Evolutionary conservation across 2,888 invertebrate genomes (phyloP).

Genomic region (Endotricha flammealis): DNA sequence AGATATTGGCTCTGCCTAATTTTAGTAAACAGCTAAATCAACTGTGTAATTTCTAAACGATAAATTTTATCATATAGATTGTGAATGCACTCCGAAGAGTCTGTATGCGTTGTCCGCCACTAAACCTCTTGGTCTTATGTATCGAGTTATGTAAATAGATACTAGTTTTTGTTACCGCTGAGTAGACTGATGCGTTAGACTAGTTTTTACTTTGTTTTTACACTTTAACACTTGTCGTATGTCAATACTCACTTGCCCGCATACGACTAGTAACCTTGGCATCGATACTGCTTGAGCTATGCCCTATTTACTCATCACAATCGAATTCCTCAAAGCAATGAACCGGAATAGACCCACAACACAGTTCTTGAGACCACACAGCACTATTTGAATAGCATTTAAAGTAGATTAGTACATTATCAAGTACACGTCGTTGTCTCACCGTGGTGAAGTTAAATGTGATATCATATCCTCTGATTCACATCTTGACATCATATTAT

Average conservation of each 20-base stretch:
- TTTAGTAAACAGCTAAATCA: too few relatives aligned
- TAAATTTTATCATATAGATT: too few relatives aligned
- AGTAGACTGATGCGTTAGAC: slow-evolving; percentile 48
- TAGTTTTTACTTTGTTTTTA: slow-evolving; percentile 18
- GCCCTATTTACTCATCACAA: not conserved
- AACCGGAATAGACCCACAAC: not conserved
- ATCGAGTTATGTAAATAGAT: slow-evolving; percentile 38
- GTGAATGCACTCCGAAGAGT: slow-evolving; percentile 57
- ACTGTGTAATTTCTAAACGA: too few relatives aligned
- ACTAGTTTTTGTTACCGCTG: slow-evolving; percentile 38
- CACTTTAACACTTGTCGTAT: not conserved
- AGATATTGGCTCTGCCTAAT: too few relatives aligned
- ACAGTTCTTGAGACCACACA: slow-evolving; percentile 13
- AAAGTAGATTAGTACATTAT: slow-evolving; percentile 45
- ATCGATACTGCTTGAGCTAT: slow-evolving; percentile 3
- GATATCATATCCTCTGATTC: slow-evolving; percentile 69
- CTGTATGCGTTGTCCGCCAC: slow-evolving; percentile 46
- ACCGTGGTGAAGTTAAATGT: slow-evolving; percentile 45
- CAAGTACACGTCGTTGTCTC: slow-evolving; percentile 48
- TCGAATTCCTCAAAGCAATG: not conserved
- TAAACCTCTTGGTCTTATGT: slow-evolving; percentile 46
- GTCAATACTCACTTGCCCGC: slow-evolving; percentile 1
- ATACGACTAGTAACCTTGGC: not conserved
- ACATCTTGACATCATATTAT: slow-evolving; percentile 37
- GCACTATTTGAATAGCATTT: slow-evolving; percentile 59